These are phyloP conservation scores for Frankliniella fusca DNA, from an alignment of 2,888 invertebrate species.

Conservation along the genomic window DNA sequence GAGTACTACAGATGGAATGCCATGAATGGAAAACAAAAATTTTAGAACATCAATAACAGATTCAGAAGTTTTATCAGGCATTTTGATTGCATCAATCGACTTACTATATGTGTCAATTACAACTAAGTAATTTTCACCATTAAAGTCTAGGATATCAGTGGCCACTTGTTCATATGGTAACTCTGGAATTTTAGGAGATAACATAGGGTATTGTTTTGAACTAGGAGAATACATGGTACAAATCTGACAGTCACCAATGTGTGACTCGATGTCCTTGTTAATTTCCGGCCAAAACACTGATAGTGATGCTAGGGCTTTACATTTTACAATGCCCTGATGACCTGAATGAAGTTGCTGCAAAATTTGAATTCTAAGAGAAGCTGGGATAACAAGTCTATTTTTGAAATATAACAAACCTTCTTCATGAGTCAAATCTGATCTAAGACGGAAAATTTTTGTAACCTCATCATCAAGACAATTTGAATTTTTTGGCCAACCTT, in stretches of 20 bases:
- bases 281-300: background rate
- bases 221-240: conserved; percentile 12
- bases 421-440: background rate
- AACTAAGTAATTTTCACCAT: conserved; percentile 30
- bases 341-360: background rate
- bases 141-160: conserved; percentile 31
- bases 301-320: background rate
- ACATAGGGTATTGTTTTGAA: conserved; percentile 30
- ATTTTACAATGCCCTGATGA: background rate
- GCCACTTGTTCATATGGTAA: conserved; percentile 33
- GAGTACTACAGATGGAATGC: conserved; percentile 31
- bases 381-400: background rate
- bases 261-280: background rate
- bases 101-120: conserved; percentile 31
- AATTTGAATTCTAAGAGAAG: background rate
- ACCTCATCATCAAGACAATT: background rate
- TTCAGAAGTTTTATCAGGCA: background rate
- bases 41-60: conserved; percentile 28
- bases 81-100: conserved; percentile 31
- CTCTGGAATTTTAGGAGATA: conserved; percentile 31
- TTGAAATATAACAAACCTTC: background rate
- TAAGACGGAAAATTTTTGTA: background rate
- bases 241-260: background rate
- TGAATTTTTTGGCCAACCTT: background rate
- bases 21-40: conserved; percentile 30